Base-by-base conservation (phyloP, 2,113 vertebrate species). In the Corythaixoides concolor region DNA sequence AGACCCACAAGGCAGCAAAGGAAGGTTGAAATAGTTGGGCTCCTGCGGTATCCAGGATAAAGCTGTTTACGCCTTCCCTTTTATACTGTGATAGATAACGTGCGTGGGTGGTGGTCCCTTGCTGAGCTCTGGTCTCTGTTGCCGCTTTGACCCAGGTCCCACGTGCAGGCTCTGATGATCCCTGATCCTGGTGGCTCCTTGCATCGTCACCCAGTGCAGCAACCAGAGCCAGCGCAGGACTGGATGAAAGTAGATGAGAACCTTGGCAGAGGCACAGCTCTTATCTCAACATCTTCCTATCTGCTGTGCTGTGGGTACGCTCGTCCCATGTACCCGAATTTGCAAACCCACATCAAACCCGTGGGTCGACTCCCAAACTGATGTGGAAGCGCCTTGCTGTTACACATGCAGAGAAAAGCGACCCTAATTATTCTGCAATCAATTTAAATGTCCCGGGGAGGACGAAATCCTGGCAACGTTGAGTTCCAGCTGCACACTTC, bases 261-360 rank as follows among this genome's bases (percentile, higher is more conserved):
- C 28, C 28, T 8, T 82, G 85, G 78, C 69, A 92, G 92, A 88
- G 63, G 78, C 63, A 76, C 78, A 56, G 83, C 79, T 96, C 94
- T 80, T 76, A 90, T 62, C 92, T 90, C 43, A 47, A 47, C 69
- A 49, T 60, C 90, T 88, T 67, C 3, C 1, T 16, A 26, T 43
- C 21, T 13, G 3, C 75, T 90, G 82, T 82, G 81, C 81, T 63
- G 77, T 56, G 85, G 69, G 73, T 27, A 52, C 1, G 10, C 55
- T 90, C 41, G 49, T 50, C 66, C 70, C 68, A 80, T 4, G 0
- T 58, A 58, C 59, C 86, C 58, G 63, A 69, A 95, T 59, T 70
- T 80, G 66, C 68, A 50, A 93, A 86, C 59, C 70, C 85, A 69
- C 94, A 84, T 59, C 86, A 87, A 63, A 67, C 58, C 81, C 73